Evolutionary conservation across 2,113 vertebrate species (phyloP).

Genomic region (Heterotilapia buettikoferi): DNA sequence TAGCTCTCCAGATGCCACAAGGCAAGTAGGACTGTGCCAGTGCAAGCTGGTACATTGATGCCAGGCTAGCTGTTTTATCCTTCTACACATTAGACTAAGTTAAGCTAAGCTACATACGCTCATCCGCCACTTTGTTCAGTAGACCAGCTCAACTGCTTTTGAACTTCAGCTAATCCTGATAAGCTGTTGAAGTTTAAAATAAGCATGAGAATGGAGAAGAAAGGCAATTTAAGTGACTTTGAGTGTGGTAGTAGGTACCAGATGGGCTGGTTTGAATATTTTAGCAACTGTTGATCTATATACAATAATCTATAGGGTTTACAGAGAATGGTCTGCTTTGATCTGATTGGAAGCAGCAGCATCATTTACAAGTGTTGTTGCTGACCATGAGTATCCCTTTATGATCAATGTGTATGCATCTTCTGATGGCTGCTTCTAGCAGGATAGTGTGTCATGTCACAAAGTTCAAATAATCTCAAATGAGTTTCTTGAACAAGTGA

Average conservation of each 20-base stretch:
- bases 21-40: not conserved
- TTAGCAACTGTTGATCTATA: not conserved
- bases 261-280: not conserved
- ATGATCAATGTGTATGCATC: not conserved
- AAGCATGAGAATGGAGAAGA: not conserved
- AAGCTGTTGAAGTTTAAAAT: not conserved
- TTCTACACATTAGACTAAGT: not conserved
- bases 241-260: not conserved
- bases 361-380: not conserved
- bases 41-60: not conserved
- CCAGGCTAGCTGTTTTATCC: not conserved
- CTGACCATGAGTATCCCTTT: not conserved
- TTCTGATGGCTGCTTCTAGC: not conserved
- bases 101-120: not conserved
- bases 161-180: not conserved
- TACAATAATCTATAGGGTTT: not conserved
- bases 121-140: not conserved
- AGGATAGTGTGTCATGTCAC: not conserved
- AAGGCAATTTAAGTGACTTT: not conserved
- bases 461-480: not conserved
- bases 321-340: not conserved
- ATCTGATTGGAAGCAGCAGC: not conserved
- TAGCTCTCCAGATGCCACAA: not conserved
- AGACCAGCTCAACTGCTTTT: not conserved
- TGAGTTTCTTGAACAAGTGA: not conserved